Evolutionary conservation across 1,140 invertebrate genomes (phyloP), one percentile per base, ranked within the genome.

Genomic region (Pinna nobilis): DNA sequence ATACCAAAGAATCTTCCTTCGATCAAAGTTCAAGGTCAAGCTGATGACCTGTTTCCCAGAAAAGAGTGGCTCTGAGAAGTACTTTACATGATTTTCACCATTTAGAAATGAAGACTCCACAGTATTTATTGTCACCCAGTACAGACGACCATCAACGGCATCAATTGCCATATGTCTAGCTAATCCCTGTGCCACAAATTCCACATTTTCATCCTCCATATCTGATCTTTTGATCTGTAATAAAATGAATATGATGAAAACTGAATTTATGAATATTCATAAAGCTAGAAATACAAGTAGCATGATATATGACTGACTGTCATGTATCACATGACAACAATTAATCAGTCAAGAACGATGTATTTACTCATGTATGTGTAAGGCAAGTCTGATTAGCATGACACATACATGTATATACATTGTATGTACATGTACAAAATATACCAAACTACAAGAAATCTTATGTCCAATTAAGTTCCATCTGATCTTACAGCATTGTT

Each of bases 51-150:
- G 93, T 86, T 94, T 94, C 1, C 94, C 94, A 79, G 93, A 93
- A 86, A 95, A 95, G 50, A 94, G 90, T 76, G 44, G 93, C 92
- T 53, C 92, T 91, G 72, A 67, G 86, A 94, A 94, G 84, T 95
- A 94, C 41, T 92, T 91, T 51, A 92, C 90, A 77, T 92, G 91
- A 66, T 95, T 92, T 76, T 93, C 93, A 0, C 94, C 96, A 87
- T 95, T 96, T 0, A 96, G 88, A 49, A 92, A 90, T 0, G 94
- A 92, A 39, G 93, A 93, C 88, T 95, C 94, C 0, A 98, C 92
- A 0, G 94, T 93, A 74, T 95, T 93, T 0, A 92, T 92, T 0
- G 96, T 97, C 9, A 94, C 94, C 94, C 96, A 98, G 82, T 97
- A 96, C 23, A 98, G 90, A 76, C 94, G 93, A 0, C 94, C 96